Conservation (phyloP, 2,113 vertebrate species). For the Australoheros scitulus region DNA sequence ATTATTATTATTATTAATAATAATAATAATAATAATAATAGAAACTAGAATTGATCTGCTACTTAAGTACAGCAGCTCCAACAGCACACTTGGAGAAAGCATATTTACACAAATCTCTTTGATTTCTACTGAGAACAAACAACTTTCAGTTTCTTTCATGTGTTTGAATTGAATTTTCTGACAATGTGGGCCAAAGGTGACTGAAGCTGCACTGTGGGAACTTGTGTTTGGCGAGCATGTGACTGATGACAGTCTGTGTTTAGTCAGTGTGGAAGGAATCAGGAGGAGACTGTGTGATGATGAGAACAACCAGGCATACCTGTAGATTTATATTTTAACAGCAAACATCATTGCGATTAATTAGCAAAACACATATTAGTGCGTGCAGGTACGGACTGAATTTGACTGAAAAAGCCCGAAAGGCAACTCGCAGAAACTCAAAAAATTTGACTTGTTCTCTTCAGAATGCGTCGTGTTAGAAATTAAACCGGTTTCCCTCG, state of each 20-base stretch:
- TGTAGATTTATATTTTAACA: background rate
- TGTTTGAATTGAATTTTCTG: background rate
- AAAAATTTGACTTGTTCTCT: background rate
- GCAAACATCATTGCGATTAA: background rate
- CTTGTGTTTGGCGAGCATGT: background rate
- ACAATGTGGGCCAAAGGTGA: slow-evolving; percentile 4
- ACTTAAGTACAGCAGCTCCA: too few species aligned
- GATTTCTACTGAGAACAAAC: slow-evolving; percentile 30
- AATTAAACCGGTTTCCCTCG: background rate
- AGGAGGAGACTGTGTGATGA: background rate
- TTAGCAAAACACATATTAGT: background rate
- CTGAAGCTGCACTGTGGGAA: slow-evolving; percentile 28
- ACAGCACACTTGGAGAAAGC: slow-evolving; percentile 17
- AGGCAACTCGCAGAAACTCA: background rate
- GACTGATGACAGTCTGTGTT: slow-evolving; percentile 17
- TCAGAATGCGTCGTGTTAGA: background rate
- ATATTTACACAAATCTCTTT: slow-evolving; percentile 45
- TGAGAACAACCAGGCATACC: background rate
- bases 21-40: too few species aligned
- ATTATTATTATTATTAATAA: too few species aligned
- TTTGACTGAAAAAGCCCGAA: background rate
- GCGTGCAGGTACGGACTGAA: background rate
- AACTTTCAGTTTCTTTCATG: background rate
- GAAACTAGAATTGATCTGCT: too few species aligned
- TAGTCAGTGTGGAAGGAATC: background rate